phyloP scores from a whole-genome alignment of 2,113 vertebrate genomes.

The Myotis yumanensis region DNA sequence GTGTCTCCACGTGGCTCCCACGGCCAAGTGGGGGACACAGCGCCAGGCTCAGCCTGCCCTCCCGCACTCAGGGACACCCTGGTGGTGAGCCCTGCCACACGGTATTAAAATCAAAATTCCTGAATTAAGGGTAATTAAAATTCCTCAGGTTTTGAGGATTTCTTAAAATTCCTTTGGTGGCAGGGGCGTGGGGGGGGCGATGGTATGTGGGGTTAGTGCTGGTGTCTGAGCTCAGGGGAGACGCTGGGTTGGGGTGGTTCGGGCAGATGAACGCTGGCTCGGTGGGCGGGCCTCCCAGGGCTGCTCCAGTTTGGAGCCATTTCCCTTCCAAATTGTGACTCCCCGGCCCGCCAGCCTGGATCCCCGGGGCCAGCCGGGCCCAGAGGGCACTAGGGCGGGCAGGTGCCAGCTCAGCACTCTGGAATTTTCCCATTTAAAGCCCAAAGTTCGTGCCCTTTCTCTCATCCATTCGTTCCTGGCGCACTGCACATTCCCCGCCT shows the following conservation, averaged over 20 bases:
- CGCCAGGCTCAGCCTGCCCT: too few species aligned
- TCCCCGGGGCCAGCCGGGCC: neutral
- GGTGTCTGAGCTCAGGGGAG: neutral
- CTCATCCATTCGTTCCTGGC: neutral
- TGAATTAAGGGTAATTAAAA: conserved; percentile 41
- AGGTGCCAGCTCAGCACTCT: neutral
- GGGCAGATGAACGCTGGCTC: neutral
- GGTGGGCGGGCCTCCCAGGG: neutral
- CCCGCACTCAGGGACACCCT: neutral
- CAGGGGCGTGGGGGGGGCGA: accelerated
- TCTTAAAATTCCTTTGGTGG: neutral
- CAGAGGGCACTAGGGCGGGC: neutral
- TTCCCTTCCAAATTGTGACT: neutral
- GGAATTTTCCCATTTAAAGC: conserved; percentile 42
- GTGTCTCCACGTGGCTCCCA: neutral
- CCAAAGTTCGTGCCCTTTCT: neutral
- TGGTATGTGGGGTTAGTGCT: neutral
- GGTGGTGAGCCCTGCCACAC: neutral
- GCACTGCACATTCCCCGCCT: neutral
- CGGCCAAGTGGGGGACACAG: neutral
- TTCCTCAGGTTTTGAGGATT: conserved; percentile 21
- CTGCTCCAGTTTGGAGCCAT: neutral
- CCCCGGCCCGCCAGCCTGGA: neutral
- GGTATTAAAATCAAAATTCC: neutral
- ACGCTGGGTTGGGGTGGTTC: neutral